Percentiles rank a stretch among this genome's conserved stretches.
These are phyloP conservation scores for Enteromius trimaculatus DNA, from an alignment of 2,797 vertebrate genomes.

Conservation along the genomic window DNA sequence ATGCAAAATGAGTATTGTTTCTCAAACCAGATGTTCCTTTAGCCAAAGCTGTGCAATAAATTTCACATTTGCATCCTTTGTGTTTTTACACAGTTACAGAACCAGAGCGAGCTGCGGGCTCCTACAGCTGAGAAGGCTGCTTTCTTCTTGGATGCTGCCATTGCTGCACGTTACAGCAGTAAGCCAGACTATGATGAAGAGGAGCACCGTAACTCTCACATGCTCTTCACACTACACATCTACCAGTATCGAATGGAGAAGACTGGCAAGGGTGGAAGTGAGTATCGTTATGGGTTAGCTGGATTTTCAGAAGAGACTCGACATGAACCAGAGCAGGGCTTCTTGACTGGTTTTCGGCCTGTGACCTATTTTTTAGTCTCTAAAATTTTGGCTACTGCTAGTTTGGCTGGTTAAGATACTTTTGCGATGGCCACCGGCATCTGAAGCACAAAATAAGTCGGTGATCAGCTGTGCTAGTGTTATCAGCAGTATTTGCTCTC, in stretches of 20 bases:
- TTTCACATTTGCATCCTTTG: neutral
- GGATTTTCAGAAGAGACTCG: neutral
- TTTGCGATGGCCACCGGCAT: neutral
- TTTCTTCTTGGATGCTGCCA: constrained; percentile 94
- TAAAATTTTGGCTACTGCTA: neutral
- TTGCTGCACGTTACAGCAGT: constrained; percentile 88
- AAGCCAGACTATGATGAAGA: constrained; percentile 86
- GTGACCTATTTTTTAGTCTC: neutral
- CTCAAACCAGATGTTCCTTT: neutral
- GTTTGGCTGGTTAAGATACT: neutral
- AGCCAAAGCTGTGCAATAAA: neutral
- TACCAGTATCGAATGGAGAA: constrained; percentile 99
- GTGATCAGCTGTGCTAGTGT: neutral
- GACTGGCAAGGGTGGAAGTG: constrained; percentile 95
- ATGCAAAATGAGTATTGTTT: neutral
- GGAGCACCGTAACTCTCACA: constrained; percentile 94
- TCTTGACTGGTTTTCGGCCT: neutral
- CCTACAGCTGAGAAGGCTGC: constrained; percentile 95
- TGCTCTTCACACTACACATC: constrained; percentile 98
- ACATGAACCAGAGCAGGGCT: neutral
- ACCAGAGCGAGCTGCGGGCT: constrained; percentile 94
- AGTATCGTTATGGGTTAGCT: constrained; percentile 66
- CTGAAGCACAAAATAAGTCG: neutral
- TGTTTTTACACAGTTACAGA: constrained; percentile 85
- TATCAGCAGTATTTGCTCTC: neutral